phyloP scores from a whole-genome alignment of 2,113 vertebrate species.

The Zosterops lateralis region DNA sequence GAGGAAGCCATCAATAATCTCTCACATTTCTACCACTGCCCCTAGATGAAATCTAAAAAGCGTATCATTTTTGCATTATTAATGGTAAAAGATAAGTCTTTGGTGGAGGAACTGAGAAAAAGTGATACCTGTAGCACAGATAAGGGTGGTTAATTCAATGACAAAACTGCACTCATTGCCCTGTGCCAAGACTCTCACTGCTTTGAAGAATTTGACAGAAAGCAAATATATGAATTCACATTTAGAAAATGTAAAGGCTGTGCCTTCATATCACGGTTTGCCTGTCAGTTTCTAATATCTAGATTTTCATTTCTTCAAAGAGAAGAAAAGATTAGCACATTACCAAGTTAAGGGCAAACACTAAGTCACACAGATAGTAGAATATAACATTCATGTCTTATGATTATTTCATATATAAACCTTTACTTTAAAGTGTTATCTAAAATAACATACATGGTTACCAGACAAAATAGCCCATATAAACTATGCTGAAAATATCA shows the following conservation, averaged over 20 bases:
- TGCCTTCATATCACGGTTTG: slow-evolving; percentile 2
- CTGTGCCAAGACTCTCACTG: neutral
- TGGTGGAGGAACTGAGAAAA: neutral
- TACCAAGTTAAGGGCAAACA: slow-evolving; percentile 4
- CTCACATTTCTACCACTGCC: neutral
- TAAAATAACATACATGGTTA: slow-evolving; percentile 49
- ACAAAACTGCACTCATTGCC: neutral
- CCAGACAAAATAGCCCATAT: slow-evolving; percentile 37
- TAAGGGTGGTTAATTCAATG: neutral
- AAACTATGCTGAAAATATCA: slow-evolving; percentile 54
- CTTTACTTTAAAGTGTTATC: slow-evolving; percentile 22
- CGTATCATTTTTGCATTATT: neutral
- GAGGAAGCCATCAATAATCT: neutral
- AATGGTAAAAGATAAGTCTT: neutral
- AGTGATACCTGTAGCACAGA: neutral
- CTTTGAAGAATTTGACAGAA: neutral
- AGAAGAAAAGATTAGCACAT: neutral
- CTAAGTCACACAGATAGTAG: neutral
- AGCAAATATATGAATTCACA: neutral
- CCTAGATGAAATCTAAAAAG: neutral
- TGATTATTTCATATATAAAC: slow-evolving; percentile 30
- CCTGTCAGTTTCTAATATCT: neutral
- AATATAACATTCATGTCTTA: neutral
- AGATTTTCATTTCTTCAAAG: slow-evolving; percentile 30
- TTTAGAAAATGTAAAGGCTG: neutral